phyloP scores from a whole-genome alignment of 2,888 invertebrate species.

The Eubasilissa splendida region DNA sequence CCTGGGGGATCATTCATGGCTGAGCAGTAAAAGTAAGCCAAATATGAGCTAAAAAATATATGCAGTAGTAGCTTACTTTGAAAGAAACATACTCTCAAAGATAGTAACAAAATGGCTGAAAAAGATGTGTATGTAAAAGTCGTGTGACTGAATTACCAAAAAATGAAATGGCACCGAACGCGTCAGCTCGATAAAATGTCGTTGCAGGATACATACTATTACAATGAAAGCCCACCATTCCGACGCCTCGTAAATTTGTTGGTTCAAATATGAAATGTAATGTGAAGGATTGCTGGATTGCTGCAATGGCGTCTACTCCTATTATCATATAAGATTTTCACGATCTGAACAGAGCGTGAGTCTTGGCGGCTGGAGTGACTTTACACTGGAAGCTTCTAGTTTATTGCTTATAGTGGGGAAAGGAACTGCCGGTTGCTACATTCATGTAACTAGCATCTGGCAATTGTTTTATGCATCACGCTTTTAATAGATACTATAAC shows the following conservation, averaged over 20 bases:
- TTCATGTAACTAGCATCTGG: constrained; percentile 8
- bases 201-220: constrained; percentile 1
- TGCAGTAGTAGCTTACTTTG: too few species aligned
- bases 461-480: constrained; percentile 16
- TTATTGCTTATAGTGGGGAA: constrained; percentile 35
- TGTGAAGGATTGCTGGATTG: constrained; percentile 10
- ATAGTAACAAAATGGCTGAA: too few species aligned
- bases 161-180: not conserved
- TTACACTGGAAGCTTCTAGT: constrained; percentile 17
- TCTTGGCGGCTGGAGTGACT: not conserved
- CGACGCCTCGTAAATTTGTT: constrained; percentile 41
- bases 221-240: not conserved
- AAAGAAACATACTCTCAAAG: too few species aligned
- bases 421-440: constrained; percentile 9
- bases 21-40: too few species aligned
- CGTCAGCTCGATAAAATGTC: constrained; percentile 5
- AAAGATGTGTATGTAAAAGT: too few species aligned
- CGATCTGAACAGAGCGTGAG: constrained; percentile 23
- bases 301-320: constrained; percentile 5
- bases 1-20: too few species aligned
- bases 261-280: constrained; percentile 34
- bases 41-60: too few species aligned
- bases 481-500: not conserved
- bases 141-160: too few species aligned
- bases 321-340: constrained; percentile 33